Percentiles rank a stretch among this genome's conserved stretches.
Conservation (phyloP, 2,797 vertebrate species). For the Lutjanus argentimaculatus region DNA sequence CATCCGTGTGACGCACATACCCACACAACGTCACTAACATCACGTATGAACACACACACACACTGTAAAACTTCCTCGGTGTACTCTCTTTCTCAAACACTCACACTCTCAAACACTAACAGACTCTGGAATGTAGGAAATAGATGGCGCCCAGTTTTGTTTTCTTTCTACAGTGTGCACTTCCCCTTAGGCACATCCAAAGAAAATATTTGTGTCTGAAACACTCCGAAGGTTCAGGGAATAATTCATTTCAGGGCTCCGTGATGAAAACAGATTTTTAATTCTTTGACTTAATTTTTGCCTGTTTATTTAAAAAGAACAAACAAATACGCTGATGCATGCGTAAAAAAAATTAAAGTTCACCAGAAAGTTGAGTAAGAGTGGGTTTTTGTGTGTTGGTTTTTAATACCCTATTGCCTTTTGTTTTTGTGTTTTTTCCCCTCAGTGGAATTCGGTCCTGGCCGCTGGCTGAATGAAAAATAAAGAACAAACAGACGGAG, state of each 20-base stretch:
- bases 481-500: conserved; percentile 63
- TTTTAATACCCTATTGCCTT: conserved; percentile 55
- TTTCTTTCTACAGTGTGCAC: conserved; percentile 69
- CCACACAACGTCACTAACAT: background rate
- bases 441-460: conserved; percentile 61
- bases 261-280: conserved; percentile 58
- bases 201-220: conserved; percentile 83
- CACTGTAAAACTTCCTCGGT: conserved; percentile 20
- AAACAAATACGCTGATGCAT: conserved; percentile 41
- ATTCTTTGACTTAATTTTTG: conserved; percentile 48
- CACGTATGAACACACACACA: conserved; percentile 15
- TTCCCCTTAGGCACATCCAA: conserved; percentile 74
- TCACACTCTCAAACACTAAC: conserved; percentile 50
- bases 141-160: conserved; percentile 71
- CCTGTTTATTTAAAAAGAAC: conserved; percentile 47
- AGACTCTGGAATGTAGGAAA: conserved; percentile 76
- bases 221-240: conserved; percentile 56
- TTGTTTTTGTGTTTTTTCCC: conserved; percentile 57
- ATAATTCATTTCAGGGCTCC: conserved; percentile 62
- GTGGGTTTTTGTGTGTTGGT: background rate
- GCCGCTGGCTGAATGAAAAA: conserved; percentile 65
- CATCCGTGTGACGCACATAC: background rate
- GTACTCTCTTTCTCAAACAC: conserved; percentile 33
- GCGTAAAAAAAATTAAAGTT: conserved; percentile 37
- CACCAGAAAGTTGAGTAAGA: conserved; percentile 5